Evolutionary conservation across 2,113 vertebrate genomes (phyloP).

Genomic region (Eidolon helvum): DNA sequence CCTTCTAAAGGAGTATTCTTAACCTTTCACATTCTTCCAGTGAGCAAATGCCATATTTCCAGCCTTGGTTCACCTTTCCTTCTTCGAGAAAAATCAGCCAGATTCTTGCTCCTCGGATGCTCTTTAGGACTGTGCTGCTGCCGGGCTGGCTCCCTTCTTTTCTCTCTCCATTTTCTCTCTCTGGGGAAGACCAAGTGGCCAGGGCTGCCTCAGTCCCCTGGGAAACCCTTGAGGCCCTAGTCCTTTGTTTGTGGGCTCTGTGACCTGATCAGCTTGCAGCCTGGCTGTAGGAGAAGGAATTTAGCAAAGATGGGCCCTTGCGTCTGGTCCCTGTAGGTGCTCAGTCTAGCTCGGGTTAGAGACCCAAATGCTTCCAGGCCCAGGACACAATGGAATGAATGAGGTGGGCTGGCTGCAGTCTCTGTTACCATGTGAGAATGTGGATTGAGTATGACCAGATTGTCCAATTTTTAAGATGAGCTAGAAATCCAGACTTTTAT

Average conservation of each 20-base stretch:
- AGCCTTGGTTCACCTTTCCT: background rate
- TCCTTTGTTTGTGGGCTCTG: background rate
- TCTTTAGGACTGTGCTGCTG: background rate
- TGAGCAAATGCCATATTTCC: background rate
- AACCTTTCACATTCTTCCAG: background rate
- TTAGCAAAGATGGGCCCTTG: background rate
- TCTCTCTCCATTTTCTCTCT: slow-evolving; percentile 57
- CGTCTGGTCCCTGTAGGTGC: background rate
- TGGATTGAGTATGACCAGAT: background rate
- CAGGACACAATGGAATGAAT: background rate
- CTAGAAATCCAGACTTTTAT: background rate
- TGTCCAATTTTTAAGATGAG: background rate
- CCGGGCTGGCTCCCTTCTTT: background rate
- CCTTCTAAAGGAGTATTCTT: background rate
- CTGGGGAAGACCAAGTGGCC: background rate
- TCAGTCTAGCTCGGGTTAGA: background rate
- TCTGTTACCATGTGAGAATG: background rate
- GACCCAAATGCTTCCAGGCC: background rate
- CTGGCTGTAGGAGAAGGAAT: background rate
- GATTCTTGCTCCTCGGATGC: background rate
- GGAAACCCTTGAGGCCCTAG: background rate
- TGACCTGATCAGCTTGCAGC: background rate
- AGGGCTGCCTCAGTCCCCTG: background rate
- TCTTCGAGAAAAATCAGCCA: background rate
- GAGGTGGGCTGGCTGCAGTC: background rate